Conservation (phyloP, 2,888 invertebrate genomes). For the Pristionchus entomophagus region DNA sequence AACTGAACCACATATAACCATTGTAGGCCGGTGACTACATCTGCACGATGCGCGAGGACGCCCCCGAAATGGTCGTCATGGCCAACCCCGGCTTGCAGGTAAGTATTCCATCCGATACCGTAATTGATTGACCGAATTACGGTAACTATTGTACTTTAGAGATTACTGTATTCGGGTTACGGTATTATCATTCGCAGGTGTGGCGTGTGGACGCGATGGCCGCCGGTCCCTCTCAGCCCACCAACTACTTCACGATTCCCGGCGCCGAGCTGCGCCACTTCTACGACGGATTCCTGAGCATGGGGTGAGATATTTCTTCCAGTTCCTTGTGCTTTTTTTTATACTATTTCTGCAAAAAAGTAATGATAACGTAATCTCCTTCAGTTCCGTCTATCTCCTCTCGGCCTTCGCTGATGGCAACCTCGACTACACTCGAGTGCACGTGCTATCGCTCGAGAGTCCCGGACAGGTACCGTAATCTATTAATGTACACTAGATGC, state of each 20-base stretch:
- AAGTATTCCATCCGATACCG: not conserved
- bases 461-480: constrained; percentile 54
- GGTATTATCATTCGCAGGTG: constrained; percentile 50
- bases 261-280: constrained; percentile 73
- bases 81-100: constrained; percentile 70
- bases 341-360: not conserved
- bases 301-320: constrained; percentile 63
- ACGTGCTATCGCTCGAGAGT: constrained; percentile 65
- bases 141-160: not conserved
- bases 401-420: constrained; percentile 73
- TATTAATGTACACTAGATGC: not conserved
- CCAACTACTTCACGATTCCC: constrained; percentile 64
- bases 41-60: constrained; percentile 72
- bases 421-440: constrained; percentile 71
- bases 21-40: constrained; percentile 67
- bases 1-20: too few relatives aligned
- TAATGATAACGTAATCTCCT: not conserved
- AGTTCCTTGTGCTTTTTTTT: not conserved
- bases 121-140: not conserved
- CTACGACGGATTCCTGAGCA: constrained; percentile 73
- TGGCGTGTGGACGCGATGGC: constrained; percentile 64
- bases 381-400: constrained; percentile 71
- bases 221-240: constrained; percentile 62
- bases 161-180: not conserved
- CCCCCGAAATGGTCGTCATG: constrained; percentile 73